These are phyloP conservation scores for Coilia nasus DNA, from an alignment of 2,797 vertebrate species.

Conservation along the genomic window DNA sequence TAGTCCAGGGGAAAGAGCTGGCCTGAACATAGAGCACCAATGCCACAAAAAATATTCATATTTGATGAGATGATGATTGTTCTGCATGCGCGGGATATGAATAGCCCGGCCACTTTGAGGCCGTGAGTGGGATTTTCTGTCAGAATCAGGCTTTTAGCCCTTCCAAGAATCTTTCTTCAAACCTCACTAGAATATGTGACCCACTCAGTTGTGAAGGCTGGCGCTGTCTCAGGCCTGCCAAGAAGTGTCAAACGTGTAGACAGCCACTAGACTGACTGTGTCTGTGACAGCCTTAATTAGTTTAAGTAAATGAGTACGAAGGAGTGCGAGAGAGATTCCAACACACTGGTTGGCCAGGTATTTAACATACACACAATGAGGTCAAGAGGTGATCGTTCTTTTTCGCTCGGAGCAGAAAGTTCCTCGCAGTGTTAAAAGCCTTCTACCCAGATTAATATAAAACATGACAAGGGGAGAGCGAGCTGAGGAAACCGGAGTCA, in stretches of 20 bases:
- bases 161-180: conserved; percentile 4
- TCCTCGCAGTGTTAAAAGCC: background rate
- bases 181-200: background rate
- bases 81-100: conserved; percentile 67
- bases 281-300: background rate
- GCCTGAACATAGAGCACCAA: conserved; percentile 69
- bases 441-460: conserved; percentile 34
- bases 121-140: background rate
- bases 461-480: conserved; percentile 46
- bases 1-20: conserved; percentile 53
- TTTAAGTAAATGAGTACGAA: background rate
- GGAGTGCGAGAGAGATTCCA: background rate
- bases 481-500: background rate
- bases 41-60: conserved; percentile 70
- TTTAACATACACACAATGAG: background rate
- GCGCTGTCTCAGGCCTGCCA: background rate
- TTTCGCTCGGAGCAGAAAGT: background rate
- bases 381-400: background rate
- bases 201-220: background rate
- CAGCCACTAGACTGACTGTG: background rate
- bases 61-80: conserved; percentile 73
- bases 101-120: conserved; percentile 54
- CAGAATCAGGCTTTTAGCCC: background rate
- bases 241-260: background rate
- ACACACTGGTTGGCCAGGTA: background rate